phyloP scores from a whole-genome alignment of 92 coral and sea anemone species.

The Actinostola sp. region DNA sequence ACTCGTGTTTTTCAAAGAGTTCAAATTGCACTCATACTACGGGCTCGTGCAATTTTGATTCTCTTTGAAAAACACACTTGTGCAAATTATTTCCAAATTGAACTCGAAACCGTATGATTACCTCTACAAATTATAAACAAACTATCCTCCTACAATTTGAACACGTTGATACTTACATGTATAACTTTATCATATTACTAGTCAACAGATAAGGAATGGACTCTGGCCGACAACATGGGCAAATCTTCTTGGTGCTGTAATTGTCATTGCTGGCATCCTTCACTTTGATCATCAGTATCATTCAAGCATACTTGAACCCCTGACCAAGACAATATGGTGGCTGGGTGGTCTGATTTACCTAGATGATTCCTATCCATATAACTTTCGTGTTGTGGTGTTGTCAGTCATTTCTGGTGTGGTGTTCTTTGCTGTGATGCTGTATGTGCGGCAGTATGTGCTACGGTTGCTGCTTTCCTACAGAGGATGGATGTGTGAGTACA shows the following conservation, averaged over 20 bases:
- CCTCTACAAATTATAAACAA: too few species aligned
- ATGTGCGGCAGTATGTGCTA: conserved; percentile 84
- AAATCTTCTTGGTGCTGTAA: conserved; percentile 73
- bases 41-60: too few species aligned
- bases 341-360: conserved; percentile 72
- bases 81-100: too few species aligned
- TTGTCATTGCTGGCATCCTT: conserved; percentile 72
- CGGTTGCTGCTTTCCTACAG: conserved; percentile 87
- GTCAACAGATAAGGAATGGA: conserved; percentile 96
- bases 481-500: conserved; percentile 98
- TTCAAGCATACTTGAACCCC: conserved; percentile 48
- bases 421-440: conserved; percentile 79
- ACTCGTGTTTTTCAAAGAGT: too few species aligned
- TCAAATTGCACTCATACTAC: too few species aligned
- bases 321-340: conserved; percentile 76
- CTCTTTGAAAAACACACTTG: too few species aligned
- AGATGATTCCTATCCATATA: conserved; percentile 77
- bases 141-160: too few species aligned
- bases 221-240: conserved; percentile 98
- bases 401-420: conserved; percentile 77
- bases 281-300: conserved; percentile 77
- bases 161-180: too few species aligned
- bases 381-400: conserved; percentile 70
- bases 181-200: too few species aligned
- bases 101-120: too few species aligned